phyloP scores from a whole-genome alignment of 2,113 vertebrate genomes.

The Setophaga petechia region DNA sequence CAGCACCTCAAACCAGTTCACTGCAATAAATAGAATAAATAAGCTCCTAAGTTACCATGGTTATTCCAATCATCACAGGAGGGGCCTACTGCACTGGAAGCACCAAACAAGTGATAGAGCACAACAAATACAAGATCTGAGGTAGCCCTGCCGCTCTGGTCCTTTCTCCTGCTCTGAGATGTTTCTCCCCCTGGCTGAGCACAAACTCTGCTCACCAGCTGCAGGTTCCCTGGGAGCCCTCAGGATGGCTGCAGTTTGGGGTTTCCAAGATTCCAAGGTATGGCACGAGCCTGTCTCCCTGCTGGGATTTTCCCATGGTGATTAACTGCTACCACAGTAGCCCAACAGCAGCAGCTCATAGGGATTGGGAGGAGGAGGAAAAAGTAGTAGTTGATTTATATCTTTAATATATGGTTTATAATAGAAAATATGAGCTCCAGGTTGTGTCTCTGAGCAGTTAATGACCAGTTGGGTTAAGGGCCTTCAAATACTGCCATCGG shows the following conservation, averaged over 20 bases:
- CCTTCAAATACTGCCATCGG: slow-evolving; percentile 2
- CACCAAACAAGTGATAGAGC: not conserved
- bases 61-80: not conserved
- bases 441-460: slow-evolving; percentile 42
- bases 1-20: not conserved
- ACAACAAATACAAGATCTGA: not conserved
- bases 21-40: not conserved
- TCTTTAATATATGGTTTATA: slow-evolving; percentile 41
- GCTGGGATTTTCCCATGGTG: not conserved
- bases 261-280: not conserved
- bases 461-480: slow-evolving; percentile 46
- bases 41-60: not conserved
- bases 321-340: not conserved
- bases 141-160: rapidly evolving
- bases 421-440: slow-evolving; percentile 48
- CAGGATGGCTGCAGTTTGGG: not conserved
- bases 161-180: not conserved
- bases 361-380: rapidly evolving
- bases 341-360: not conserved
- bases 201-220: not conserved
- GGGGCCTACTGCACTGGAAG: not conserved
- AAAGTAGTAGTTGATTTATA: slow-evolving; percentile 26
- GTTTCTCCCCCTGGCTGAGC: not conserved
- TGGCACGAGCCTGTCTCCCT: rapidly evolving
- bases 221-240: not conserved